These are phyloP conservation scores for Steinernema hermaphroditum DNA, from an alignment of 2,888 invertebrate genomes.

Conservation along the genomic window DNA sequence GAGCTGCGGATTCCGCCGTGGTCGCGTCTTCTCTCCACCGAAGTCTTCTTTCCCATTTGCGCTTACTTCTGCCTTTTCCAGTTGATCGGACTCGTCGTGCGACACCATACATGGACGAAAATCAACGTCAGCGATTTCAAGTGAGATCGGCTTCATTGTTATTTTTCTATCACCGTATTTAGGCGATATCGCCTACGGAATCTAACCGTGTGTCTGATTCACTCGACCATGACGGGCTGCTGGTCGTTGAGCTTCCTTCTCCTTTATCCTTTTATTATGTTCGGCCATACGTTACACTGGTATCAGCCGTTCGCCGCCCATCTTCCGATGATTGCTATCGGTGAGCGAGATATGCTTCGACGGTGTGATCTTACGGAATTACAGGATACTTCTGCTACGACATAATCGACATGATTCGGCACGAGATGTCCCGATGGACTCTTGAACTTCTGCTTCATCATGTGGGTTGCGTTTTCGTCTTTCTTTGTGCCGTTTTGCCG, in stretches of 20 bases:
- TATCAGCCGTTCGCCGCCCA: conserved; percentile 48
- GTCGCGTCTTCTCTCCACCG: conserved; percentile 41
- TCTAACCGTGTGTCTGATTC: conserved; percentile 56
- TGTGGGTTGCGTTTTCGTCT: conserved; percentile 41
- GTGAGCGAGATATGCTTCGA: conserved; percentile 33
- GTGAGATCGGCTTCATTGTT: conserved; percentile 38
- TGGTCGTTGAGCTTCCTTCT: conserved; percentile 45
- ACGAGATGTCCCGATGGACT: conserved; percentile 56
- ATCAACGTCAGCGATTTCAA: conserved; percentile 54
- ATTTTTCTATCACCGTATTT: not conserved
- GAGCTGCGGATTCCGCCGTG: conserved; percentile 40
- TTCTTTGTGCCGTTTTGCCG: conserved; percentile 40
- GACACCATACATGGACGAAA: conserved; percentile 45
- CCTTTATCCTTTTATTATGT: conserved; percentile 43
- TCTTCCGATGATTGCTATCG: conserved; percentile 53
- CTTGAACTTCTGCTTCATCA: conserved; percentile 58
- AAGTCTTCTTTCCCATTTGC: conserved; percentile 51
- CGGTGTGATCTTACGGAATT: conserved; percentile 25
- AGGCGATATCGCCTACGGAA: conserved; percentile 61
- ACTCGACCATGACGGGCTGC: conserved; percentile 52
- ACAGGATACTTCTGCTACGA: conserved; percentile 60
- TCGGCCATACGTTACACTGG: conserved; percentile 51
- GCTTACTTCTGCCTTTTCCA: conserved; percentile 50
- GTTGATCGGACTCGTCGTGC: conserved; percentile 42
- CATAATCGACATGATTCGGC: conserved; percentile 56